Evolutionary conservation across 2,888 invertebrate genomes (phyloP), one percentile per base, ranked within the genome.

Genomic region (Lasius platythorax): DNA sequence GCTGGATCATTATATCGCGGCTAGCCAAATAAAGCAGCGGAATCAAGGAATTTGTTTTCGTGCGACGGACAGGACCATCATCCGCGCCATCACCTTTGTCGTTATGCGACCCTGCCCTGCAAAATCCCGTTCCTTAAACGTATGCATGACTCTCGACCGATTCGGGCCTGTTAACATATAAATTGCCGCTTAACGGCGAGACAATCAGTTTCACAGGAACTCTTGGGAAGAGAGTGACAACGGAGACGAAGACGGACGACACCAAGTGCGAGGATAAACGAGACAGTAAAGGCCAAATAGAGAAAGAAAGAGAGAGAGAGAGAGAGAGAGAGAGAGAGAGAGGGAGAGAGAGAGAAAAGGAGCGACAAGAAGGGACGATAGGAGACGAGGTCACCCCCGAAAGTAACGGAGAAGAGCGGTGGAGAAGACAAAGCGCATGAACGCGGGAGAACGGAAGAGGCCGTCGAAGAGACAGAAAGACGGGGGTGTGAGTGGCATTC

Each of bases 111-210:
- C 40, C 43, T 66, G 68, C 23, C 37, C 67, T 56, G 40, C 46
- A 66, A 85, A 85, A 86, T 85, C 76, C 66, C 72, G 61, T 76
- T 70, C 81, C 89, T 90, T 93, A 91, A 93, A 92, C 90, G 89
- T 93, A 94, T 93, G 93, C 93, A 93, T 93, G 93, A 92, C 93
- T 93, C 93, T 92, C 90, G 92, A 90, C 92, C 93, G 92, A 93
- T 93, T 93, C 92, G 91, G 87, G 84, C 91, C 92, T 91, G 93
- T 94, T 93, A 93, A 93, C 94, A 94, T 94, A 93, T 94, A 94
- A 94, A 94, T 94, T 94, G 94, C 92, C 92, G 92, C 91, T 93
- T 92, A 93, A 92, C 92, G 89, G 90, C 81, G 91, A 88, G 91
- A 92, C 92, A 93, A 93, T 93, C 92, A 91, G 93, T 92, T 91